Conservation (phyloP, 2,113 vertebrate species). For the Ivindomyrus marchei region DNA sequence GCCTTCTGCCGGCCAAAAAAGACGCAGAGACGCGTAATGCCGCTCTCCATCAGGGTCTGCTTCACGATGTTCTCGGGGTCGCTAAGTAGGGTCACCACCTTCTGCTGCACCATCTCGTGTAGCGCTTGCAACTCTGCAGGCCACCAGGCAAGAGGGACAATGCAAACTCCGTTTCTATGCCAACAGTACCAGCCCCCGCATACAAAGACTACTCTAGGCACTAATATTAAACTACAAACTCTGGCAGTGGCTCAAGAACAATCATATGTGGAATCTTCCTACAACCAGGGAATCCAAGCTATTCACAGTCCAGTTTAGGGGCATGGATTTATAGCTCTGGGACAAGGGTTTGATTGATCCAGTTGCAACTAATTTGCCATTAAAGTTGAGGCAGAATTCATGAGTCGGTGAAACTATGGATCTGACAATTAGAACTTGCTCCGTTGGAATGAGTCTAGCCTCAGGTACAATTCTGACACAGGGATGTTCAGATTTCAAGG, state of each 20-base stretch:
- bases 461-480: background rate
- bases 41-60: conserved; percentile 94
- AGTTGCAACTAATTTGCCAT: background rate
- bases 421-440: background rate
- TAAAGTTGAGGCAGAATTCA: background rate
- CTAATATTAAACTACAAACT: background rate
- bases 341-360: background rate
- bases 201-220: background rate
- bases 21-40: conserved; percentile 93
- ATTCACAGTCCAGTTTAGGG: background rate
- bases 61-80: conserved; percentile 98
- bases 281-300: background rate
- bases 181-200: background rate
- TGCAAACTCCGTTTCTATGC: background rate
- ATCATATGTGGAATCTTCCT: background rate
- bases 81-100: conserved; percentile 93
- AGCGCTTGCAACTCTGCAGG: conserved; percentile 86
- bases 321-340: background rate
- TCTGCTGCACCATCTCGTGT: conserved; percentile 98
- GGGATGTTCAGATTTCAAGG: background rate
- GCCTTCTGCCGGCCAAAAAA: conserved; percentile 97
- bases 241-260: background rate
- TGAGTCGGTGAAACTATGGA: background rate
- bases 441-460: background rate
- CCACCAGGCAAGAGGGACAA: background rate